Base-by-base conservation (phyloP, 2,113 vertebrate species). In the Tachycineta bicolor region DNA sequence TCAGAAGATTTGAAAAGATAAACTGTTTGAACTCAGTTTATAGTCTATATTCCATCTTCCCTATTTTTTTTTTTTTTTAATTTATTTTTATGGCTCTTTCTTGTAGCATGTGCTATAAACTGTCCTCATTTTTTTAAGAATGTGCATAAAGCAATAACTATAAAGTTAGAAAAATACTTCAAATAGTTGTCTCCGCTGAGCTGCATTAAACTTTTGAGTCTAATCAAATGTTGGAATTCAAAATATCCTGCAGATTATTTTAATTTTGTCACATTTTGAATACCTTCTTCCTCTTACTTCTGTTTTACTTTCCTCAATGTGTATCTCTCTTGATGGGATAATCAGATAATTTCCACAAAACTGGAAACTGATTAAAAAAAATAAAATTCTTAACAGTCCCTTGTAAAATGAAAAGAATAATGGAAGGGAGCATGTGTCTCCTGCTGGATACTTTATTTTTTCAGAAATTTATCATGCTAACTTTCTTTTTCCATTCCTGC, bases 401-500 rank as follows among this genome's bases (percentile, higher is more conserved):
- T 83, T 74, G 18, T n/a, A 79, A 80, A 64, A 81, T 3, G 0
- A 80, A 64, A 44, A 37, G 64, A 58, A 17, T n/a, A 62, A 63
- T 55, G 39, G 59, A 79, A 79, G n/a, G 20, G 63, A 74, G 22
- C 0, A 0, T 62, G 68, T 80, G 34, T 67, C 25, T 92, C 43
- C 47, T 76, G 22, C 59, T 86, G 63, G 63, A 46, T 69, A 63
- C 20, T 83, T 77, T 49, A 29, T 76, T 58, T 50, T 2, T 77
- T 83, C 43, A 37, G 68, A 93, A 92, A 63, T 69, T 16, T 80
- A 17, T 65, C 43, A 41, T 68, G 8, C 47, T 65, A 70, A 19
- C 55, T 87, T 67, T 22, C 18, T 80, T 93, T 82, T 90, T 64
- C 70, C 59, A 58, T 91, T 86, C 39, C n/a, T 73, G 37, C 29